Percentiles rank a stretch among this genome's conserved stretches.
These are phyloP conservation scores for Drosophila murphyi DNA, from an alignment of 1,140 invertebrate species.

Conservation along the genomic window DNA sequence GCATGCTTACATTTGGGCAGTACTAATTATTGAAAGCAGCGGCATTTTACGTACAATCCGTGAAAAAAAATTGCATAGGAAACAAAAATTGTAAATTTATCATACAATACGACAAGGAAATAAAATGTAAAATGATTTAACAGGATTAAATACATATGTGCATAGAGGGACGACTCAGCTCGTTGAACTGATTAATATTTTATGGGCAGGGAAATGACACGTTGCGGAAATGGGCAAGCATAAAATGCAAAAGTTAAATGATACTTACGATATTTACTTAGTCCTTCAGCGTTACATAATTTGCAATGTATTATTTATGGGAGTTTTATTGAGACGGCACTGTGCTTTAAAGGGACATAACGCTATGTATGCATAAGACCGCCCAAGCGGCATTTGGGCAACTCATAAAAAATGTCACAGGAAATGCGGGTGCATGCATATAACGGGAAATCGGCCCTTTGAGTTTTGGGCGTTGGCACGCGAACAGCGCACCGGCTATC, in stretches of 20 bases:
- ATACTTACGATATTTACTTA: slow-evolving; percentile 50
- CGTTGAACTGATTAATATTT: slow-evolving; percentile 9
- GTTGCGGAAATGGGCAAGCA: slow-evolving; percentile 5
- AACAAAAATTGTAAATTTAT: too few relatives aligned
- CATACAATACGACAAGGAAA: too few relatives aligned
- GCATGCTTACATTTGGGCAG: too few relatives aligned
- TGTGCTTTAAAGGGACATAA: slow-evolving; percentile 12
- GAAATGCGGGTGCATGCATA: background rate
- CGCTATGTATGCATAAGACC: slow-evolving; percentile 53
- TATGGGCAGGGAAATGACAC: background rate
- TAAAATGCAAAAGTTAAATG: slow-evolving; percentile 50
- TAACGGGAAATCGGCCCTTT: background rate
- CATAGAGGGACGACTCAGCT: background rate
- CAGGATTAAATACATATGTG: background rate
- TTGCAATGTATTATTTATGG: slow-evolving; percentile 73
- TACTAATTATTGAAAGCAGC: too few relatives aligned
- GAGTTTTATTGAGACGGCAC: slow-evolving; percentile 59
- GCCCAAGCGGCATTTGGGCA: slow-evolving; percentile 49
- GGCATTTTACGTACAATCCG: too few relatives aligned
- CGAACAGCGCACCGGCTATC: background rate
- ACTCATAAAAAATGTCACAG: slow-evolving; percentile 59
- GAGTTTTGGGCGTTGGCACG: background rate
- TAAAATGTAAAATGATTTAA: too few relatives aligned
- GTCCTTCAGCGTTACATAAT: slow-evolving; percentile 28
- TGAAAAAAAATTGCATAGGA: too few relatives aligned